These are phyloP conservation scores for Drepanosiphum platanoidis DNA, from an alignment of 2,888 invertebrate genomes.

Conservation along the genomic window DNA sequence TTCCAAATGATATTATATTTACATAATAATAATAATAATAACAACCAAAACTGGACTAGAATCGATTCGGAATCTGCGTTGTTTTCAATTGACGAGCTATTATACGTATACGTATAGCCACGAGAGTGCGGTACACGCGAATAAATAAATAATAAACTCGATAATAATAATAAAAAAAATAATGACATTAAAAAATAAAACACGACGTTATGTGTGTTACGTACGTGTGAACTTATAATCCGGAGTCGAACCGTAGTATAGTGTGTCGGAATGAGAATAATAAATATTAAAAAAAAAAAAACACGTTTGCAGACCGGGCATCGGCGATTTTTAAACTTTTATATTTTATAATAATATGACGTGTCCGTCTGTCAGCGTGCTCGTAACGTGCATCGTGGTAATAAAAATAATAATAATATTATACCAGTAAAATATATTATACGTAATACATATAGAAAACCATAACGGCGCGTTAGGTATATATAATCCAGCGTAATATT, in stretches of 20 bases:
- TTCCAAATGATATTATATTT: neutral
- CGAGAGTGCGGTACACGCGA: neutral
- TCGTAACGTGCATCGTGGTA: neutral
- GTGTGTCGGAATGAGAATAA: neutral
- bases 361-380: neutral
- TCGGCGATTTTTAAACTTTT: constrained; percentile 21
- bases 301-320: neutral
- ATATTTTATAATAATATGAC: neutral
- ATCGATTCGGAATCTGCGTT: neutral
- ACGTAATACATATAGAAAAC: neutral
- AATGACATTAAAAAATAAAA: neutral
- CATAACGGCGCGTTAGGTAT: neutral
- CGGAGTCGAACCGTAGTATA: no score
- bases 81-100: constrained; percentile 15
- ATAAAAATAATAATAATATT: neutral
- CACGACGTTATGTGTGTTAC: no score
- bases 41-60: constrained; percentile 22
- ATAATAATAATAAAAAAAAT: neutral
- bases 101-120: no score
- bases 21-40: neutral
- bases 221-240: neutral
- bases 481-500: neutral
- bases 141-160: neutral
- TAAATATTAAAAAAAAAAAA: constrained; percentile 4
- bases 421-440: no score